Base-by-base conservation (phyloP, 2,113 vertebrate species). In the Pogona vitticeps region DNA sequence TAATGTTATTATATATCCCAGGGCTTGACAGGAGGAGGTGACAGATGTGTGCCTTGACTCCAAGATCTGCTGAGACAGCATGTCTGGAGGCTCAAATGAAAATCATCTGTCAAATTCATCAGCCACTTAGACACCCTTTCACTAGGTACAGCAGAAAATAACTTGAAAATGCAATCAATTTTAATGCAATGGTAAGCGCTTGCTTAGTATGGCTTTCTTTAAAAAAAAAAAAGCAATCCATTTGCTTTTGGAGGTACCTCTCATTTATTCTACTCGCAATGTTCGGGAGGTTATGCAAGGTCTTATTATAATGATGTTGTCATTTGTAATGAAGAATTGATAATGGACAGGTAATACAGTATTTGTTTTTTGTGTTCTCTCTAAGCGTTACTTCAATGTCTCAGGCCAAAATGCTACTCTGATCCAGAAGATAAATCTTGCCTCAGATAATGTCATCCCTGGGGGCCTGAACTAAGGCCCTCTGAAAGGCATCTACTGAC, bases 101-200 rank as follows among this genome's bases (percentile, higher is more conserved):
- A 92, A 93, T 91, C 90, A 87, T 73, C 52, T 82, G 91, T 94
- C 94, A 91, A 93, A 88, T 89, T 92, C 93, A 89, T 90, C 91
- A 83, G 40, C 36, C 14, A 3, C 85, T 90, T 92, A 92, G 95
- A 87, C 71, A 26, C 59, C 89, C 87, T 87, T 90, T 93, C 88
- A 78, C 86, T 91, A 91, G 18, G 1, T 83, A 68, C 88, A 83
- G 79, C 84, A 94, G 87, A 87, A 94, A 93, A 90, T 93, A 89
- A 0, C 89, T 68, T 73, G 91, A 89, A 88, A 94, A 76, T 0
- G 0, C 42, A 36, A 86, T 86, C 85, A 46, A 10, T 46, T 72
- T 86, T 86, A 86, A 86, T 86, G 68, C 38, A 73, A 28, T 21
- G 13, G 77, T 72, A 61, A 86, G 36, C 18, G 3, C 31, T 80